These are phyloP conservation scores for Sternarchorhynchus goeldii DNA, from an alignment of 2,797 vertebrate genomes.

Conservation along the genomic window DNA sequence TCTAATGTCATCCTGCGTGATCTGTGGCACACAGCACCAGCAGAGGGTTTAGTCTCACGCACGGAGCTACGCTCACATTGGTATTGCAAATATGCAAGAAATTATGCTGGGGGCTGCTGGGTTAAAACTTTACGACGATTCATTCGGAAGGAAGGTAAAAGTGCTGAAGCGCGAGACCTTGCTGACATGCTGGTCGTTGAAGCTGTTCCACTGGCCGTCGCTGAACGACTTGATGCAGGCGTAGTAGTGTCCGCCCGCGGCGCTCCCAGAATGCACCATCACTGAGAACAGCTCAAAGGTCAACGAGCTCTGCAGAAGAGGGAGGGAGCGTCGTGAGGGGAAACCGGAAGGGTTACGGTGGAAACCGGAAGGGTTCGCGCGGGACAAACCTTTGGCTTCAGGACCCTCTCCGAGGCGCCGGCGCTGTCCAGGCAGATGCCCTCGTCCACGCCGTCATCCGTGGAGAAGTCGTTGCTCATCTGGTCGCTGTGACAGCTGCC, in stretches of 20 bases:
- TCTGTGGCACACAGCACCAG: constrained; percentile 71
- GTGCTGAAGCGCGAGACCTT: constrained; percentile 80
- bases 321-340: neutral
- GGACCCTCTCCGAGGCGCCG: constrained; percentile 84
- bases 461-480: constrained; percentile 99
- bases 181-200: constrained; percentile 98
- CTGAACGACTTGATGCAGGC: constrained; percentile 98
- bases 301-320: constrained; percentile 81
- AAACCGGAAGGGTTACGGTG: too few species aligned
- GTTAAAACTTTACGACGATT: neutral
- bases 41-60: neutral
- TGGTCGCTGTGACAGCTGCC: constrained; percentile 99
- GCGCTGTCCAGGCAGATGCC: constrained; percentile 96
- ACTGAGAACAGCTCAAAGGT: constrained; percentile 98
- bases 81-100: neutral
- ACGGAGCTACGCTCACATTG: neutral
- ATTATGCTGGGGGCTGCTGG: neutral
- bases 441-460: constrained; percentile 95
- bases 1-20: constrained; percentile 97
- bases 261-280: constrained; percentile 99
- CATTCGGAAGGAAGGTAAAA: neutral
- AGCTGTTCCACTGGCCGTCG: constrained; percentile 98
- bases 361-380: too few species aligned
- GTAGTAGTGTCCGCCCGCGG: constrained; percentile 98
- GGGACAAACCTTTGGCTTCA: constrained; percentile 89